Conservation (phyloP, 2,113 vertebrate species). For the Pampusana beccarii region DNA sequence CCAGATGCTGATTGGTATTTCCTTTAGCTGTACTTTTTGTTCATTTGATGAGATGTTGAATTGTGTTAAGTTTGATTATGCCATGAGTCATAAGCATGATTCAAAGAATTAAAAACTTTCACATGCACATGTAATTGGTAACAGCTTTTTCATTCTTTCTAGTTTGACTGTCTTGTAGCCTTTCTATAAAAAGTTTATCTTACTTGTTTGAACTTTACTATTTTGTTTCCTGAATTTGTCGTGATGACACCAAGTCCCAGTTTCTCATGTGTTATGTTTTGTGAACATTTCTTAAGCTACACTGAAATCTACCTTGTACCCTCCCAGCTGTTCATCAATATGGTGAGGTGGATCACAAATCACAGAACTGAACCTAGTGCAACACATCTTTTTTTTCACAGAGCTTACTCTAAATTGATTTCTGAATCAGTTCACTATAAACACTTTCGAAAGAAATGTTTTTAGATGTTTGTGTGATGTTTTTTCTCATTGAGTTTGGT, state of each 20-base stretch:
- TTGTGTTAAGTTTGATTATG: background rate
- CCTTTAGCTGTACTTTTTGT: background rate
- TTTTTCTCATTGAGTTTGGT: background rate
- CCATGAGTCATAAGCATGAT: background rate
- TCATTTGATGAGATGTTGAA: background rate
- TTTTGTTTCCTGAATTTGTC: background rate
- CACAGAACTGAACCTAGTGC: background rate
- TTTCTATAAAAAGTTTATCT: background rate
- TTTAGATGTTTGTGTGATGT: background rate
- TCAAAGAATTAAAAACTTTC: background rate
- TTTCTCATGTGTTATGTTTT: background rate
- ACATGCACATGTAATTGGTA: background rate
- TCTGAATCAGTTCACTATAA: background rate
- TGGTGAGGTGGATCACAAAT: background rate
- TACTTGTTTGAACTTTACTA: background rate
- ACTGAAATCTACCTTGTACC: background rate
- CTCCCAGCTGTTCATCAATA: background rate
- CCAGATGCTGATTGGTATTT: background rate
- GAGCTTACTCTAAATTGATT: background rate
- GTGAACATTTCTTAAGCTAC: background rate
- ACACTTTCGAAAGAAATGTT: background rate
- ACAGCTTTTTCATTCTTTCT: background rate
- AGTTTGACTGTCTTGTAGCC: background rate
- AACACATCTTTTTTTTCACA: background rate
- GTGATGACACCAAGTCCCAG: rapidly evolving